Conservation (phyloP, 2,113 vertebrate species). For the Merops nubicus region DNA sequence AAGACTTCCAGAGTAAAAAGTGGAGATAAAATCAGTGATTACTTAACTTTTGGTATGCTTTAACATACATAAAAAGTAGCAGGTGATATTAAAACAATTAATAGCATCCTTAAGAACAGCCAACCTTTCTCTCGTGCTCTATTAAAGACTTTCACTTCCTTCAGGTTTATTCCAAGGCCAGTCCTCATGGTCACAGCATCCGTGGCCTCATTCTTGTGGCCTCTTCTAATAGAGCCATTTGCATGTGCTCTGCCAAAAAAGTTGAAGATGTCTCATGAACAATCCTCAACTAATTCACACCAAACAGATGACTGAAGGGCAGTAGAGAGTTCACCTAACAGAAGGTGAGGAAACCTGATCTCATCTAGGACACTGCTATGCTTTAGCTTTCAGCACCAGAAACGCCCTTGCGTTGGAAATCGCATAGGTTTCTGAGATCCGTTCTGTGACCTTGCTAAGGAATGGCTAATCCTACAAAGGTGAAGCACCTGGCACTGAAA, state of each 20-base stretch:
- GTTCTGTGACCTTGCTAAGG: constrained; percentile 71
- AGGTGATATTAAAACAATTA: constrained; percentile 34
- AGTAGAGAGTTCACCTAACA: constrained; percentile 40
- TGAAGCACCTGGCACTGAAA: constrained; percentile 77
- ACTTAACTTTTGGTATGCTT: neutral
- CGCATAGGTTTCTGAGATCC: constrained; percentile 52
- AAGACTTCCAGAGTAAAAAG: neutral
- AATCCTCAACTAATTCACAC: constrained; percentile 75
- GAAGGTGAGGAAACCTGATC: constrained; percentile 47
- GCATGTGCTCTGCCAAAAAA: constrained; percentile 90
- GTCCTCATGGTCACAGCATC: constrained; percentile 92
- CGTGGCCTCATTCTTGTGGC: constrained; percentile 89
- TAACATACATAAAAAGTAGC: neutral
- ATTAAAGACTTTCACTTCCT: constrained; percentile 96
- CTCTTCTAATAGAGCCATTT: constrained; percentile 95
- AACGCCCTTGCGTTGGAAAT: constrained; percentile 52
- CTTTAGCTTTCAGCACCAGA: constrained; percentile 64
- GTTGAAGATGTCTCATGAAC: constrained; percentile 71
- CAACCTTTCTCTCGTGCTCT: constrained; percentile 96
- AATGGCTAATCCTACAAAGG: constrained; percentile 80
- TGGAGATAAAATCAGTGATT: neutral
- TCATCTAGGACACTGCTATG: constrained; percentile 45
- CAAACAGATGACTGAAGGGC: constrained; percentile 67
- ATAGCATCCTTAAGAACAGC: constrained; percentile 70
- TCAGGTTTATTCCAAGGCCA: constrained; percentile 95